phyloP scores from a whole-genome alignment of 2,113 vertebrate species.

The Cynoglossus semilaevis region DNA sequence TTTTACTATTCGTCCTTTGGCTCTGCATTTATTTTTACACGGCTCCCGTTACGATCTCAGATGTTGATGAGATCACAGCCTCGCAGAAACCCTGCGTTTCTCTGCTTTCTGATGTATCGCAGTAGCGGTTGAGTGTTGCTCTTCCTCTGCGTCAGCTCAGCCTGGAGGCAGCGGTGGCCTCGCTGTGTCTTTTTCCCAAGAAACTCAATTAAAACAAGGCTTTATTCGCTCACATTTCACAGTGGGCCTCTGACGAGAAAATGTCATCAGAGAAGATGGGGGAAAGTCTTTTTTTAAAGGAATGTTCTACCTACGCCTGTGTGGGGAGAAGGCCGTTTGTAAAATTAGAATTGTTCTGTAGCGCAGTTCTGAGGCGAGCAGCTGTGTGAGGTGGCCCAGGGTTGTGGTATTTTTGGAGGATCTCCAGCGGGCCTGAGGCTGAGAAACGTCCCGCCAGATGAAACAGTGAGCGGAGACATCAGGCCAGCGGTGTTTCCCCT shows the following conservation, averaged over 20 bases:
- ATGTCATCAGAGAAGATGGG: conserved; percentile 9
- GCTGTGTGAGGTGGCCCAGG: conserved; percentile 30
- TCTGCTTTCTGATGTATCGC: not conserved
- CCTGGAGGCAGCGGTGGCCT: conserved; percentile 30
- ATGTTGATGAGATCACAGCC: too few relatives aligned
- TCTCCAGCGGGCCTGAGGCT: conserved; percentile 51
- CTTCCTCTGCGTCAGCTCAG: conserved; percentile 7
- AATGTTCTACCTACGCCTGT: not conserved
- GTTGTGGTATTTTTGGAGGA: conserved; percentile 63
- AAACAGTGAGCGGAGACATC: conserved; percentile 48
- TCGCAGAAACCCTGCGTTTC: too few relatives aligned
- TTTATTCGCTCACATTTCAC: conserved; percentile 1
- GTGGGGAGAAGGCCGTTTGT: conserved; percentile 17
- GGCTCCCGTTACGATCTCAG: too few relatives aligned
- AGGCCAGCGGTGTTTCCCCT: not conserved
- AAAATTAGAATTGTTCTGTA: conserved; percentile 22
- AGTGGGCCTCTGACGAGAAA: not conserved
- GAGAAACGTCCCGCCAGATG: conserved; percentile 56
- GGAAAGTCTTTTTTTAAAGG: not conserved
- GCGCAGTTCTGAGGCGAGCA: conserved; percentile 13
- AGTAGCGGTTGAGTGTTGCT: not conserved
- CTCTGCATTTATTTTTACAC: too few relatives aligned
- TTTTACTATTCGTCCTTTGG: too few relatives aligned
- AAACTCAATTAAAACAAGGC: conserved; percentile 14
- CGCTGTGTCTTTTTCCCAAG: conserved; percentile 1